Evolutionary conservation across 2,797 vertebrate genomes (phyloP).

Genomic region (Thaleichthys pacificus): DNA sequence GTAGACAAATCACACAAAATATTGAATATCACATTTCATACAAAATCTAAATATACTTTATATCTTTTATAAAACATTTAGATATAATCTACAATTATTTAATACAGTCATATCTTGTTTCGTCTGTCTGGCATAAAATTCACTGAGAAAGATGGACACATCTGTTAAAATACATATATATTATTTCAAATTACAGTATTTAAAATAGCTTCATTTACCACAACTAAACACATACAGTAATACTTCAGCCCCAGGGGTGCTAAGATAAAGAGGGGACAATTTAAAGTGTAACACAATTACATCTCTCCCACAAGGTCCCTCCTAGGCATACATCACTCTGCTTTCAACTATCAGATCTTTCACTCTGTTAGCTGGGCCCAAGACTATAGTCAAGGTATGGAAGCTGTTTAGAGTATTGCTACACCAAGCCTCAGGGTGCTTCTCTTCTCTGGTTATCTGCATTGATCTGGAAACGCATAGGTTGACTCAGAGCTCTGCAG

Average conservation of each 20-base stretch:
- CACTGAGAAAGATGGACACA: slow-evolving; percentile 72
- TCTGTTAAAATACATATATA: slow-evolving; percentile 75
- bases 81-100: slow-evolving; percentile 61
- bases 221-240: slow-evolving; percentile 67
- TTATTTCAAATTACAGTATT: slow-evolving; percentile 72
- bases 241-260: slow-evolving; percentile 53
- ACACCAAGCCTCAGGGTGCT: not conserved
- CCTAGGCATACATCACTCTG: not conserved
- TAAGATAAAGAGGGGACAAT: slow-evolving; percentile 34
- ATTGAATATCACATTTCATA: slow-evolving; percentile 74
- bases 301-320: slow-evolving; percentile 23
- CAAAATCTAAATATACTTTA: slow-evolving; percentile 71
- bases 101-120: slow-evolving; percentile 61
- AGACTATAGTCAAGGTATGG: not conserved
- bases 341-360: not conserved
- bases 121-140: slow-evolving; percentile 63
- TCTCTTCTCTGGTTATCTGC: not conserved
- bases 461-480: not conserved
- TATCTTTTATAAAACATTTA: slow-evolving; percentile 79
- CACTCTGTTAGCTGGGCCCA: not conserved
- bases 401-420: slow-evolving; percentile 2
- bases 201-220: slow-evolving; percentile 77
- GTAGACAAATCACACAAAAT: slow-evolving; percentile 75
- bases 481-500: not conserved
- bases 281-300: slow-evolving; percentile 30